Conservation (phyloP, 1,140 invertebrate species). For the Diabrotica virgifera region DNA sequence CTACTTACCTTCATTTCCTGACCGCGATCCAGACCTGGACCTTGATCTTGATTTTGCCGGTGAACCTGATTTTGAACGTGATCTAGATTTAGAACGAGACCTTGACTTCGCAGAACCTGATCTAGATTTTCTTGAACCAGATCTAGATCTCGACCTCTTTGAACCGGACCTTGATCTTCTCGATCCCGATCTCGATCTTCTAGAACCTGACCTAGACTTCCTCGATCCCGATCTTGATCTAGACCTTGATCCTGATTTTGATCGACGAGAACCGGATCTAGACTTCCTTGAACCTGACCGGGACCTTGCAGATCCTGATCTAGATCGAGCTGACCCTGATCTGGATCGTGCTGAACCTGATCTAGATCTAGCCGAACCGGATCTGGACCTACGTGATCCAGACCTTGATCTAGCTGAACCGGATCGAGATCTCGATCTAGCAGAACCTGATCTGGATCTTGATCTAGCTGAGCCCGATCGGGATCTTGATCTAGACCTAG, state of each 20-base stretch:
- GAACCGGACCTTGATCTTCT: constrained; percentile 25
- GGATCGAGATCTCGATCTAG: constrained; percentile 23
- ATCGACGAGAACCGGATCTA: constrained; percentile 30
- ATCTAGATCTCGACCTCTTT: constrained; percentile 24
- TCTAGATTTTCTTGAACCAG: constrained; percentile 14
- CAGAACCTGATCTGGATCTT: constrained; percentile 26
- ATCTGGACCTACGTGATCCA: constrained; percentile 27
- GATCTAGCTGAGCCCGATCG: constrained; percentile 21
- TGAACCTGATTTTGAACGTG: constrained; percentile 19
- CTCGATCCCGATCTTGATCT: constrained; percentile 30
- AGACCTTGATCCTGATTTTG: constrained; percentile 36
- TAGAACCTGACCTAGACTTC: constrained; percentile 38
- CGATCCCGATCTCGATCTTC: constrained; percentile 16
- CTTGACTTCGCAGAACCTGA: constrained; percentile 18
- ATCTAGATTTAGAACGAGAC: constrained; percentile 8
- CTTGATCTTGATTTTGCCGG: constrained; percentile 15
- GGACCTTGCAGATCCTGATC: constrained; percentile 28
- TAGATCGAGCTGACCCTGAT: constrained; percentile 41
- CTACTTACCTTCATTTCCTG: constrained; percentile 4
- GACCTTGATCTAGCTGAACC: constrained; percentile 31
- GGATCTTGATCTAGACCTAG: constrained; percentile 43
- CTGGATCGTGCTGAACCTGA: constrained; percentile 48
- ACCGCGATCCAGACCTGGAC: constrained; percentile 18
- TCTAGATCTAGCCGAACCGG: constrained; percentile 33
- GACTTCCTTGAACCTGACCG: constrained; percentile 34